A percentile compares a stretch with the other conserved stretches of the same genome.
These are phyloP conservation scores for Caenorhabditis inopinata DNA, from an alignment of 1,140 invertebrate species.

Conservation along the genomic window DNA sequence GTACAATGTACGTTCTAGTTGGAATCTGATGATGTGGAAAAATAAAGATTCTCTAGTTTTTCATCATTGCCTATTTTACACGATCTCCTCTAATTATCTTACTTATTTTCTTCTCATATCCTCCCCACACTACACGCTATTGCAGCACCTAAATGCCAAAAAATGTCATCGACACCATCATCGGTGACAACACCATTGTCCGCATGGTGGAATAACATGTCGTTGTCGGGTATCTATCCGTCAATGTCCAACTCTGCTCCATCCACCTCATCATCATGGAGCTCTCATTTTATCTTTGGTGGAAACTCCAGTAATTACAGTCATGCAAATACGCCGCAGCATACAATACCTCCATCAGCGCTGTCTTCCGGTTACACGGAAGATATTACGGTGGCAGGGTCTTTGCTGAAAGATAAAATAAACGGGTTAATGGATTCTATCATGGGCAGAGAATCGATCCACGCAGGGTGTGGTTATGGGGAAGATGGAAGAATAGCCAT, in stretches of 20 bases:
- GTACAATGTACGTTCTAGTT: too few species aligned
- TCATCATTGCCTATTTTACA: too few species aligned
- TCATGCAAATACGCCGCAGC: background rate
- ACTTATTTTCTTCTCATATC: background rate
- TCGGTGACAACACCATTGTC: background rate
- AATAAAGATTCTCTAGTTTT: too few species aligned
- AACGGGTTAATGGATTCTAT: constrained; percentile 36
- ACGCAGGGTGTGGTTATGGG: background rate
- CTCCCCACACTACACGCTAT: background rate
- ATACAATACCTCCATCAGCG: background rate
- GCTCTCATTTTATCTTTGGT: constrained; percentile 1
- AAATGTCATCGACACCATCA: constrained; percentile 2
- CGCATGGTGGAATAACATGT: constrained; percentile 21
- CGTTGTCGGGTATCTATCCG: background rate
- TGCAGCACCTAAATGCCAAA: background rate
- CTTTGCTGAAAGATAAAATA: constrained; percentile 45
- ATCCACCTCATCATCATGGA: background rate
- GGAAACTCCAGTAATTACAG: background rate
- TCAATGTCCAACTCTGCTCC: background rate
- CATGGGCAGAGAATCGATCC: background rate
- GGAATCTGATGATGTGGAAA: too few species aligned
- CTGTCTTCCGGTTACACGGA: constrained; percentile 44
- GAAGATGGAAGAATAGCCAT: background rate
- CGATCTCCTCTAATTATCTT: too few species aligned
- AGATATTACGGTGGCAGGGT: constrained; percentile 52